phyloP scores from a whole-genome alignment of 2,113 vertebrate genomes.

The Crotalus horridus region DNA sequence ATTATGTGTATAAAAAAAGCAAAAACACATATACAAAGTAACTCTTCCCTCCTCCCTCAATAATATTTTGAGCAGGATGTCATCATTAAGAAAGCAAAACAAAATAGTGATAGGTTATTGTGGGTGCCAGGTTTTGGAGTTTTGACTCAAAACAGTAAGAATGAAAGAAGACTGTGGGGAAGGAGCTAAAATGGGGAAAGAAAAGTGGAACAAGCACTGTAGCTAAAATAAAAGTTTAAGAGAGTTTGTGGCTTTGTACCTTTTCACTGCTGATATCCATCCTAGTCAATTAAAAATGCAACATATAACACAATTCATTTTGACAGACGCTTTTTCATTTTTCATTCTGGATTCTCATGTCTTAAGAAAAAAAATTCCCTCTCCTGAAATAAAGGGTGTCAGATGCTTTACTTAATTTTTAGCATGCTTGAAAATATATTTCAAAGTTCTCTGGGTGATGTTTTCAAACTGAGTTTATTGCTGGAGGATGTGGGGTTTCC shows the following conservation, averaged over 20 bases:
- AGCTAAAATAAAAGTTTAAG: conserved; percentile 14
- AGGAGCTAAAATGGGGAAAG: conserved; percentile 4
- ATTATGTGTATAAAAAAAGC: not conserved
- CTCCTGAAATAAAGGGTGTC: not conserved
- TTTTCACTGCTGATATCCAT: conserved; percentile 40
- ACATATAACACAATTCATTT: conserved; percentile 9
- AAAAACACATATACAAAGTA: not conserved
- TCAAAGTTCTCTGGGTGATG: not conserved
- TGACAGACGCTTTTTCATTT: not conserved
- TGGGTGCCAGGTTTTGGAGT: not conserved
- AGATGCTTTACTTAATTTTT: not conserved
- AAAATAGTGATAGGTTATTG: not conserved
- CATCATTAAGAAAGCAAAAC: not conserved
- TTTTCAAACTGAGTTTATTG: not conserved
- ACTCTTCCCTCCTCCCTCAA: not conserved
- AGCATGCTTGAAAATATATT: not conserved
- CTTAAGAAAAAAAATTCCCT: not conserved
- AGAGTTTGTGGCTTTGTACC: conserved; percentile 35
- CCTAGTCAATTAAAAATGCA: conserved; percentile 30
- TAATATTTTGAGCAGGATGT: not conserved
- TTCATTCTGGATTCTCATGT: not conserved
- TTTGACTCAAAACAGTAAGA: not conserved
- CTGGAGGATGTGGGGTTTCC: not conserved
- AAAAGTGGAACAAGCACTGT: not conserved
- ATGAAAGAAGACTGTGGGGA: not conserved